These are phyloP conservation scores for Sebastes vulpes DNA, from an alignment of 2,797 vertebrate species.

Conservation along the genomic window DNA sequence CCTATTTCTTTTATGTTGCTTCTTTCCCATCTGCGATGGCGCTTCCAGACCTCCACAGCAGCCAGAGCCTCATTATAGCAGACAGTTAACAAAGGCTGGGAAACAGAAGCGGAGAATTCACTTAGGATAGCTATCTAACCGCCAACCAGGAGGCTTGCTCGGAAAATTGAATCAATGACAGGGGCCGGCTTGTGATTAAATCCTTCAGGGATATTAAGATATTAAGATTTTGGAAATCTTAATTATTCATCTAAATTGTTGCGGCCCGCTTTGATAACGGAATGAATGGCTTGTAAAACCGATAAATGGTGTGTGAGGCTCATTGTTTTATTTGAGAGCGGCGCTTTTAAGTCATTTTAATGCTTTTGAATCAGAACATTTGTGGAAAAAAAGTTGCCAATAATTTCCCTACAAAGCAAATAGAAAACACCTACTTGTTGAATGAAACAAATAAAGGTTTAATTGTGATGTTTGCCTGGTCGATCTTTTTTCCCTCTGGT, in stretches of 20 bases:
- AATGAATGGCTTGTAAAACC: conserved; percentile 51
- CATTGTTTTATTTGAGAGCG: conserved; percentile 31
- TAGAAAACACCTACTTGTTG: conserved; percentile 62
- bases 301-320: conserved; percentile 14
- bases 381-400: not conserved
- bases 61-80: conserved; percentile 87
- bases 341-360: conserved; percentile 20
- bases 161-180: conserved; percentile 85
- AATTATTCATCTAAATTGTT: conserved; percentile 82
- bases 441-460: conserved; percentile 53
- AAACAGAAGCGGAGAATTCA: conserved; percentile 84
- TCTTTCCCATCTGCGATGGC: conserved; percentile 87
- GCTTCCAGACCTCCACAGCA: conserved; percentile 85
- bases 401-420: conserved; percentile 24
- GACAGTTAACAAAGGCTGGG: conserved; percentile 87
- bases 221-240: conserved; percentile 78
- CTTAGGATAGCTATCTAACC: conserved; percentile 83
- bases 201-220: conserved; percentile 83
- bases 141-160: conserved; percentile 77
- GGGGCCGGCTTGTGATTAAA: conserved; percentile 75
- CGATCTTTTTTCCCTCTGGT: conserved; percentile 9
- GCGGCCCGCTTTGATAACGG: conserved; percentile 63
- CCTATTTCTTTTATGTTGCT: conserved; percentile 89
- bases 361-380: conserved; percentile 12
- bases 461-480: conserved; percentile 53